Evolutionary conservation across 2,888 invertebrate species (phyloP), one percentile per base, ranked within the genome.

Genomic region (Mantis religiosa): DNA sequence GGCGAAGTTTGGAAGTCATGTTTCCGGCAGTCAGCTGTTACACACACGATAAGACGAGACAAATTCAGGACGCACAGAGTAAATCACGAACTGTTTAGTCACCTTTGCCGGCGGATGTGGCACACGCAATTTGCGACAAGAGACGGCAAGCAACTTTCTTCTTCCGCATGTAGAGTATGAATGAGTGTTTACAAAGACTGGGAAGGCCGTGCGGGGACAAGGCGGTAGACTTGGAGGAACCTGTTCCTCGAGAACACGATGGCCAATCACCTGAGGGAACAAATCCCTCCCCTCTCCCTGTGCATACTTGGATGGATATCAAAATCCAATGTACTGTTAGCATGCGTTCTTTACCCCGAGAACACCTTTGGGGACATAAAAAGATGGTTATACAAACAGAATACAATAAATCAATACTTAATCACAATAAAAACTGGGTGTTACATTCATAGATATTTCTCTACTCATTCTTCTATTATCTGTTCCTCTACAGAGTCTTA

Each of bases 1-100:
- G 91, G 90, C 94, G 92, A 87, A 94, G 91, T 91, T 93, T 94
- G 28, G 94, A 94, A 85, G 94, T 92, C 94, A 94, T 94, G 83
- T 90, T 90, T 82, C 20, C 54, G 15, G 20, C 41, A 41, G 41
- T 41, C 41, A 41, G 12, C 41, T 12, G 41, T 12, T 41, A 1
- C 41, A 71, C 54, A 54, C 54, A 71, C 54, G 54, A 71, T 71
- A 71, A 71, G 20, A 71, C 54, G 4, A 71, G 20, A 71, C 3
- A 25, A 41, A 20, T 71, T 71, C 25, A 20, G 20, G 54, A 71
- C 25, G 54, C 54, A 71, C 54, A 71, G 41, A 41, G 54, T 20
- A 71, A 71, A 71, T 20, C 54, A 71, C 54, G 54, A 71, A 71
- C 15, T 15, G 54, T 71, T 71, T 41, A 41, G 12, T 41, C 41